These are phyloP conservation scores for Phrynosoma platyrhinos DNA, from an alignment of 2,113 vertebrate species.

Conservation along the genomic window DNA sequence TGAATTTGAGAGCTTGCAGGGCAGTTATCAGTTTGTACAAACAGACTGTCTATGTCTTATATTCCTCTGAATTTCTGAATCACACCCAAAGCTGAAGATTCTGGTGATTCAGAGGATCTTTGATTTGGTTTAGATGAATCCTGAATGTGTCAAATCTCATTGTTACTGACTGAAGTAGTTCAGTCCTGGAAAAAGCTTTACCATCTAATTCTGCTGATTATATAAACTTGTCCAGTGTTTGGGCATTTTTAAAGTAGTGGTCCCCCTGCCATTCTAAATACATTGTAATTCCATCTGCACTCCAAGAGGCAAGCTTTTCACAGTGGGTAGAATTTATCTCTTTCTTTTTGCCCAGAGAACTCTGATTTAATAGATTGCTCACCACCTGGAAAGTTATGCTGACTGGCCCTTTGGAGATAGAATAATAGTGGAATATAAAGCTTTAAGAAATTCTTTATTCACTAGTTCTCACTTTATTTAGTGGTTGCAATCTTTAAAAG, in stretches of 20 bases:
- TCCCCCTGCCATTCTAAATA: background rate
- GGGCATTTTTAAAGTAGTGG: background rate
- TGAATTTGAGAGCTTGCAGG: background rate
- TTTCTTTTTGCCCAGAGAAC: background rate
- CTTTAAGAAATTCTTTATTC: conserved; percentile 26
- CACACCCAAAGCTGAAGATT: background rate
- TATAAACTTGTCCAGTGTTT: background rate
- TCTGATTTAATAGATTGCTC: conserved; percentile 19
- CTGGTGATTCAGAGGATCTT: background rate
- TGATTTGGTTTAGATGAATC: background rate
- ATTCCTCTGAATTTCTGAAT: background rate
- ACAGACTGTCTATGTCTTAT: background rate
- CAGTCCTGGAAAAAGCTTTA: background rate
- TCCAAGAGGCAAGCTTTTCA: conserved; percentile 11
- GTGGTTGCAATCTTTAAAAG: conserved; percentile 40
- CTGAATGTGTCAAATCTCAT: background rate
- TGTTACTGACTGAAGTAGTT: background rate
- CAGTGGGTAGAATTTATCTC: conserved; percentile 7
- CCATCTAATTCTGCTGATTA: conserved; percentile 1
- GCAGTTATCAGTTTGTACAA: background rate
- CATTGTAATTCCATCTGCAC: background rate
- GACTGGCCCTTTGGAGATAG: conserved; percentile 20
- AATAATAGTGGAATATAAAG: conserved; percentile 19
- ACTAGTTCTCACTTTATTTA: conserved; percentile 57
- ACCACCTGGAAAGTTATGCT: conserved; percentile 13